A percentile compares a stretch with the other conserved stretches of the same genome.
phyloP scores from a whole-genome alignment of 2,113 vertebrate species.

The Felis chaus region DNA sequence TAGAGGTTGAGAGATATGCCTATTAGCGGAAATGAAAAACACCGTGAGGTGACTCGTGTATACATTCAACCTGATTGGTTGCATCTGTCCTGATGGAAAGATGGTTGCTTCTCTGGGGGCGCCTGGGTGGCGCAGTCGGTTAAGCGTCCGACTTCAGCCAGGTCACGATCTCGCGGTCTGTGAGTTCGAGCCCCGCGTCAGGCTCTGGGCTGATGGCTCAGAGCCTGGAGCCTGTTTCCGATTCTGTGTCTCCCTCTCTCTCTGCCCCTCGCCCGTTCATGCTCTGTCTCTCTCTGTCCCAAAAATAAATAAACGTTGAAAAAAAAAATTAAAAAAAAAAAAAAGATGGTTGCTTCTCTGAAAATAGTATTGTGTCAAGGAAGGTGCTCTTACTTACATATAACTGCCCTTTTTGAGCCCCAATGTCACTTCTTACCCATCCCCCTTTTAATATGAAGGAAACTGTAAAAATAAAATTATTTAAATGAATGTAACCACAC shows the following conservation, averaged over 20 bases:
- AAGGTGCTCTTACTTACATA: not conserved
- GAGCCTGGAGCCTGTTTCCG: too few species aligned
- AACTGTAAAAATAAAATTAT: constrained; percentile 54
- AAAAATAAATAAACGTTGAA: too few species aligned
- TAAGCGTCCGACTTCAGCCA: too few species aligned
- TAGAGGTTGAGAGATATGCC: not conserved
- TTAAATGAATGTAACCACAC: constrained; percentile 16
- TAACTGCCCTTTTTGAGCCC: not conserved
- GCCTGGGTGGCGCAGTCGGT: too few species aligned
- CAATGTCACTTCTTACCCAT: not conserved
- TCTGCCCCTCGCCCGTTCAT: too few species aligned
- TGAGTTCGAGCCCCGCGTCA: too few species aligned
- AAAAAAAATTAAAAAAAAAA: too few species aligned
- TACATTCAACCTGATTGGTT: not conserved
- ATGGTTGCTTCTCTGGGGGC: not conserved
- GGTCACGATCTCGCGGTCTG: too few species aligned
- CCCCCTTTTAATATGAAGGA: constrained; percentile 1
- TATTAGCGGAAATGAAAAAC: constrained; percentile 30
- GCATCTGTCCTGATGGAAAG: not conserved
- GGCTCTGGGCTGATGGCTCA: too few species aligned
- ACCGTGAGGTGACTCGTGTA: not conserved
- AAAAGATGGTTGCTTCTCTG: not conserved
- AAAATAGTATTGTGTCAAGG: not conserved
- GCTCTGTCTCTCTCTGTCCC: too few species aligned
- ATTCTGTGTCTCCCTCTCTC: too few species aligned